A percentile compares a stretch with the other conserved stretches of the same genome.
Conservation (phyloP, 1,140 invertebrate species). For the Pantala flavescens region DNA sequence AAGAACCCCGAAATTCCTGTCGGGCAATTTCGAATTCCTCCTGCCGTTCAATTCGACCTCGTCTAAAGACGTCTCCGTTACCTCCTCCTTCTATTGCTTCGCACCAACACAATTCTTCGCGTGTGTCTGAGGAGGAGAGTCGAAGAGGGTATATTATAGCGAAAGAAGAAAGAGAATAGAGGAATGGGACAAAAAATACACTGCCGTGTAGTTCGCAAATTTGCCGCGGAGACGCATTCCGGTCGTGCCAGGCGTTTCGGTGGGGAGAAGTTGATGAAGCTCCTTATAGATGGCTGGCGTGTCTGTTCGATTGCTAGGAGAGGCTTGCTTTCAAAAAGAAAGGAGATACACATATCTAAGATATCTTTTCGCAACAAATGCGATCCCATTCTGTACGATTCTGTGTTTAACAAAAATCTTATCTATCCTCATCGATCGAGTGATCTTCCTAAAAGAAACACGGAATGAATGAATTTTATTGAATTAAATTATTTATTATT, state of each 20-base stretch:
- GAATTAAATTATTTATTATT: too few relatives aligned
- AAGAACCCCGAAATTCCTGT: conserved; percentile 7
- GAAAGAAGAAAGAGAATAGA: background rate
- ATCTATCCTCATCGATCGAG: too few relatives aligned
- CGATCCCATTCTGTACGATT: too few relatives aligned
- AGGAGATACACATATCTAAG: background rate
- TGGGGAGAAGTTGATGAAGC: conserved; percentile 3
- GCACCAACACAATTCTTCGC: background rate
- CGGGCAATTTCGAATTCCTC: conserved; percentile 7
- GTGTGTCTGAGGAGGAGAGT: background rate
- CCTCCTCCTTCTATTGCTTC: conserved; percentile 1
- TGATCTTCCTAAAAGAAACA: too few relatives aligned
- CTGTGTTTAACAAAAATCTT: too few relatives aligned
- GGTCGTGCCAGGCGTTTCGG: background rate
- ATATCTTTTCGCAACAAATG: too few relatives aligned
- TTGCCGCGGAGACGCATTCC: background rate
- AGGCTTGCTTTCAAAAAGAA: background rate
- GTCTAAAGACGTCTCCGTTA: background rate
- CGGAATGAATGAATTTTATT: too few relatives aligned
- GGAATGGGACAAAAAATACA: background rate
- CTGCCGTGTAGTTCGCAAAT: background rate
- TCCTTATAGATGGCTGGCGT: background rate
- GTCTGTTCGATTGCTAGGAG: background rate
- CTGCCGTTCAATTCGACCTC: conserved; percentile 1
- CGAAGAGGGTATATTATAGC: background rate